phyloP scores from a whole-genome alignment of 92 coral and sea anemone genomes.

The Porites evermanni region DNA sequence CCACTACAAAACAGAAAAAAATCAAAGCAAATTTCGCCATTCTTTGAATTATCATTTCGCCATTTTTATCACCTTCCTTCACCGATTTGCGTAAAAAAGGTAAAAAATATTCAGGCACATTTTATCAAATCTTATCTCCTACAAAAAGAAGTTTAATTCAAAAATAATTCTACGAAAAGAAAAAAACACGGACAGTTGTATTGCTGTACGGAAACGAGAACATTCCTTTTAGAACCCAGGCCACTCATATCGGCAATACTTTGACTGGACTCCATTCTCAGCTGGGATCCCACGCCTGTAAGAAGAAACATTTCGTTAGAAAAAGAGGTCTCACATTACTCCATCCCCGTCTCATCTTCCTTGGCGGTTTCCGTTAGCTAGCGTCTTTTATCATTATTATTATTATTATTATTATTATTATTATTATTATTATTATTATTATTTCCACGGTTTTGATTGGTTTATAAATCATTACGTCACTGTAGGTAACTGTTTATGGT shows the following conservation, averaged over 20 bases:
- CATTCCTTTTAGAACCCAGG: constrained; percentile 49
- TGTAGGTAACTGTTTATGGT: too few relatives aligned
- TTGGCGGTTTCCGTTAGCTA: too few relatives aligned
- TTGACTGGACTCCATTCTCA: constrained; percentile 81
- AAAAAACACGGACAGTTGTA: background rate
- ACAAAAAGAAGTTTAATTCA: background rate
- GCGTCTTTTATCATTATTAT: too few relatives aligned
- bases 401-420: too few relatives aligned
- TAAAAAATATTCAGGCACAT: too few relatives aligned
- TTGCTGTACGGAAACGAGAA: background rate
- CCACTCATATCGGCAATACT: constrained; percentile 96
- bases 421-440: too few relatives aligned
- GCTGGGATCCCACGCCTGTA: constrained; percentile 97
- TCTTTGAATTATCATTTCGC: background rate
- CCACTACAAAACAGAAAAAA: background rate
- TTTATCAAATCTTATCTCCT: too few relatives aligned
- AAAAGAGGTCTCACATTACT: too few relatives aligned
- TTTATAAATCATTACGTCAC: too few relatives aligned
- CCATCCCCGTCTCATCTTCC: too few relatives aligned
- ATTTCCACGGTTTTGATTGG: too few relatives aligned
- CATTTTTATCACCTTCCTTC: background rate
- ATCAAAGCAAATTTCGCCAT: background rate
- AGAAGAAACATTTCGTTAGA: background rate
- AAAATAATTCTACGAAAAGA: background rate
- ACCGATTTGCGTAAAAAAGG: background rate